Percentiles rank a stretch among this genome's conserved stretches.
These are phyloP conservation scores for Ennomos quercinarius DNA, from an alignment of 2,888 invertebrate genomes.

Conservation along the genomic window DNA sequence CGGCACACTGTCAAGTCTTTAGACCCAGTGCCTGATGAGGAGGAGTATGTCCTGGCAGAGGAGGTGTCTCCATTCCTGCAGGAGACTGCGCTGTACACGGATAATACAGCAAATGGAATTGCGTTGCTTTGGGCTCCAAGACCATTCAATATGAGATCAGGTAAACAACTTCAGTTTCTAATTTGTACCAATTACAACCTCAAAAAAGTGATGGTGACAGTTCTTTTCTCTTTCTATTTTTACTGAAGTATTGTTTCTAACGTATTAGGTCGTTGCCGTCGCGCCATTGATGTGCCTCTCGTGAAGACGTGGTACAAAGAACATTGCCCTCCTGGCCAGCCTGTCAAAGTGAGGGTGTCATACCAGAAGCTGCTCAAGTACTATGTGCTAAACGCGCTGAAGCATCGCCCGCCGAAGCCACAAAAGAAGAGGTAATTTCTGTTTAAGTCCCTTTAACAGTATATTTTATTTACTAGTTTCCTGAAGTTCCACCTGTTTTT, in stretches of 20 bases:
- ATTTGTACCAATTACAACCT: not conserved
- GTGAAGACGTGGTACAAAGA: conserved; percentile 99
- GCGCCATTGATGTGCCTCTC: conserved; percentile 98
- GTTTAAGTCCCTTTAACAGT: not conserved
- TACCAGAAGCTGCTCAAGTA: conserved; percentile 99
- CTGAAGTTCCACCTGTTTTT: not conserved
- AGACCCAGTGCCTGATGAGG: conserved; percentile 96
- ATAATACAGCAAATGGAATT: conserved; percentile 99
- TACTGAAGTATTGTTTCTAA: not conserved
- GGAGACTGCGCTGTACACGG: conserved; percentile 98
- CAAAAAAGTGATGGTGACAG: too few relatives aligned
- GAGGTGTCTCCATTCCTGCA: conserved; percentile 96
- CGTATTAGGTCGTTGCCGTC: conserved; percentile 91
- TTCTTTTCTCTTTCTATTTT: too few relatives aligned
- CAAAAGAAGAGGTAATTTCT: conserved; percentile 94
- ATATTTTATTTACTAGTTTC: not conserved
- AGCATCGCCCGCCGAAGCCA: conserved; percentile 98
- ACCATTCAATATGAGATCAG: conserved; percentile 98
- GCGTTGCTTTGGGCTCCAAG: conserved; percentile 98
- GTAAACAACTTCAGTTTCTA: conserved; percentile 55
- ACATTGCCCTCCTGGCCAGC: conserved; percentile 97
- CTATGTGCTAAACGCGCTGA: conserved; percentile 98
- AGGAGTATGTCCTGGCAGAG: conserved; percentile 96
- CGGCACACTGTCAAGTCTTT: conserved; percentile 93
- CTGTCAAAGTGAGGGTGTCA: conserved; percentile 99